Conservation (phyloP, 2,888 invertebrate genomes). For the Dryomyza anilis region DNA sequence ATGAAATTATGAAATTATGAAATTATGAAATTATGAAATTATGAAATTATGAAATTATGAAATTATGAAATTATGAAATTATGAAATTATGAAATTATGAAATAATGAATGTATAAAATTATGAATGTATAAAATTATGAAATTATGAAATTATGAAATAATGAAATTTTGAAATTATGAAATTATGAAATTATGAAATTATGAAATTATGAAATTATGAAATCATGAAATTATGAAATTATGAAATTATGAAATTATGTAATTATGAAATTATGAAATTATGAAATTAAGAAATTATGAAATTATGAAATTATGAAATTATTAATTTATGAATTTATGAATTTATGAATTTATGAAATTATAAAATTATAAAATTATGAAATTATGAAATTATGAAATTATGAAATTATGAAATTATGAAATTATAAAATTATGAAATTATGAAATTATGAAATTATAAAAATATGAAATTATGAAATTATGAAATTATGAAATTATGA, state of each 20-base stretch:
- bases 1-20: not conserved
- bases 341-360: no score
- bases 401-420: no score
- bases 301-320: conserved; percentile 35
- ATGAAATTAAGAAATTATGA: conserved; percentile 33
- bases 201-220: not conserved
- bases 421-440: no score
- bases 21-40: not conserved
- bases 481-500: not conserved
- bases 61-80: not conserved
- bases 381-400: conserved; percentile 11
- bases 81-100: not conserved
- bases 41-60: not conserved
- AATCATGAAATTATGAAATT: no score
- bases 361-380: no score
- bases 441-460: no score
- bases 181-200: not conserved
- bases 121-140: not conserved
- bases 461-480: no score
- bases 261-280: not conserved
- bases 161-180: not conserved
- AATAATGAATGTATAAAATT: no score
- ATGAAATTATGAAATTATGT: not conserved
- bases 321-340: no score
- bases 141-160: not conserved